Conservation (phyloP, 1,140 invertebrate genomes). For the Euwallacea fornicatus region DNA sequence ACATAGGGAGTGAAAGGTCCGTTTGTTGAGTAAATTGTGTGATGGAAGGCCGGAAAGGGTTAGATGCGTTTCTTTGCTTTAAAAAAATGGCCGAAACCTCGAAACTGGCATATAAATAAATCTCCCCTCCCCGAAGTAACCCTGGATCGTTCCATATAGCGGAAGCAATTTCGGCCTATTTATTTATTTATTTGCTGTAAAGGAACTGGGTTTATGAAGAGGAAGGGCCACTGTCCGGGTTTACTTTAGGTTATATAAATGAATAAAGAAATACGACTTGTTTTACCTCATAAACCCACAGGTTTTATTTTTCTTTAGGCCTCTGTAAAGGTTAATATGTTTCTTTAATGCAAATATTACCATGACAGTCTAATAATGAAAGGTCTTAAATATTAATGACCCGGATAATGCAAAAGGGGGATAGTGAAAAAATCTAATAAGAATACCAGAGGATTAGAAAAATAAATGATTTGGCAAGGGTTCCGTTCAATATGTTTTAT, state of each 20-base stretch:
- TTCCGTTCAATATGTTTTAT: slow-evolving; percentile 24
- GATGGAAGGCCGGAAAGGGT: too few species aligned
- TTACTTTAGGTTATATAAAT: too few species aligned
- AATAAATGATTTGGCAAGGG: slow-evolving; percentile 20
- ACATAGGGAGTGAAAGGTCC: not conserved
- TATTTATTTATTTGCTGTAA: slow-evolving; percentile 1
- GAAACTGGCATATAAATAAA: not conserved
- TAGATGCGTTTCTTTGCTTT: not conserved
- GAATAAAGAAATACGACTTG: too few species aligned
- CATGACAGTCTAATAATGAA: slow-evolving; percentile 1
- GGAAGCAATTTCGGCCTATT: slow-evolving; percentile 1
- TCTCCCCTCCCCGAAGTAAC: not conserved
- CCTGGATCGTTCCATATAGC: not conserved
- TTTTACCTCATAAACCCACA: too few species aligned
- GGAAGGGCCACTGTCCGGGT: not conserved
- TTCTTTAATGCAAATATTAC: not conserved
- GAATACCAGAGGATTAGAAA: slow-evolving; percentile 14
- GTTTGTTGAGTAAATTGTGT: slow-evolving; percentile 1
- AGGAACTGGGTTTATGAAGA: not conserved
- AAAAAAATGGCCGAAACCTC: not conserved
- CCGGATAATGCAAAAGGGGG: not conserved
- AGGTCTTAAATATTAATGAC: slow-evolving; percentile 12
- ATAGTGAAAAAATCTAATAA: slow-evolving; percentile 28
- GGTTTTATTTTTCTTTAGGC: not conserved
- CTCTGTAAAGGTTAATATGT: not conserved